Conservation (phyloP, 1,140 invertebrate genomes). For the Hetaerina americana region DNA sequence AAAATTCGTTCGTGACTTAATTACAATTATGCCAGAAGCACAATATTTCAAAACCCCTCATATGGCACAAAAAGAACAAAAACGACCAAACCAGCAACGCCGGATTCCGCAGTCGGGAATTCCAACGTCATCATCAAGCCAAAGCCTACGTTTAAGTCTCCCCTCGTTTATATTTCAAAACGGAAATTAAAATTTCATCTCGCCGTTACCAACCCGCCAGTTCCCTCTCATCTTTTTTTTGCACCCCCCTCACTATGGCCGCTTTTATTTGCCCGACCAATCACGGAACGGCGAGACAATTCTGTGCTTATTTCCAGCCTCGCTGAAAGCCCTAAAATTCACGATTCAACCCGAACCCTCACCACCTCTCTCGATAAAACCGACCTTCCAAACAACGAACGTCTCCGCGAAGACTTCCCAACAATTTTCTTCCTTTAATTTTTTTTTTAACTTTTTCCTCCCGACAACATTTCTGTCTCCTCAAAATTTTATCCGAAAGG, state of each 20-base stretch:
- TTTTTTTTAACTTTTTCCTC: no score
- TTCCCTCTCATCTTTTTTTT: background rate
- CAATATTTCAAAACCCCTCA: no score
- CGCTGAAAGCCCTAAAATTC: background rate
- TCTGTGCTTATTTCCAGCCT: background rate
- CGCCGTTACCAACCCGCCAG: background rate
- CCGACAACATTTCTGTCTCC: background rate
- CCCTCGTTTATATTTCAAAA: background rate
- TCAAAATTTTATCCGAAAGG: background rate
- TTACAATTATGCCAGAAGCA: no score
- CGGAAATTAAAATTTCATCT: background rate
- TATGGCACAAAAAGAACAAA: no score
- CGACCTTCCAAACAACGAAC: background rate
- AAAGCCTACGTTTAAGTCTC: background rate
- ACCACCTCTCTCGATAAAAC: background rate
- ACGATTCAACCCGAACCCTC: background rate
- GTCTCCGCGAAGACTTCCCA: background rate
- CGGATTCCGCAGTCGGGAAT: no score
- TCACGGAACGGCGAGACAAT: background rate
- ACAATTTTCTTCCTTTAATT: no score
- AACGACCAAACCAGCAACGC: no score
- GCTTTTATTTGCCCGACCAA: background rate
- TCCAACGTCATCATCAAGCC: background rate
- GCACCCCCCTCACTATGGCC: background rate
- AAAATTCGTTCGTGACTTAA: no score